phyloP scores from a whole-genome alignment of 2,797 vertebrate species.

The Aeoliscus strigatus region DNA sequence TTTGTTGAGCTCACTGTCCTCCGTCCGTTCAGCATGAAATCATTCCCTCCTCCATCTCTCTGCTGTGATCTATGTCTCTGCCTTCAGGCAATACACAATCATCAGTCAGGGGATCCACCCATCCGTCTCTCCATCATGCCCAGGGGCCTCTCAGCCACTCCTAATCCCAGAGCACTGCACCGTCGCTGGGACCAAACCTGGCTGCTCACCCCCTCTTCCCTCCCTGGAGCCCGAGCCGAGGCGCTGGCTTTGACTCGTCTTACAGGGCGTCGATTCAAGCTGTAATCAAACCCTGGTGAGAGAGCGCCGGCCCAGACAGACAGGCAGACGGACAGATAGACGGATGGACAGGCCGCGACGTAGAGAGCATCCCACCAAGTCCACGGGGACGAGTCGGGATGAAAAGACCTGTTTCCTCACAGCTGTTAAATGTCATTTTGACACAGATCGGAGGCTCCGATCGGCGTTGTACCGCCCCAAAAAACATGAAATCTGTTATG shows the following conservation, averaged over 20 bases:
- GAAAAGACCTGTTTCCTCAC: no score
- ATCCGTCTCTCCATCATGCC: constrained; percentile 58
- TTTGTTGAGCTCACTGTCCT: no score
- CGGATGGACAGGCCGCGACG: constrained; percentile 56
- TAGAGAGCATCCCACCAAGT: constrained; percentile 41
- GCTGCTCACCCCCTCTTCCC: constrained; percentile 52
- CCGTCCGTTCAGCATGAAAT: no score
- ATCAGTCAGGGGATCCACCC: constrained; percentile 70
- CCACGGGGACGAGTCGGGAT: constrained; percentile 38
- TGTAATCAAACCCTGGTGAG: constrained; percentile 75
- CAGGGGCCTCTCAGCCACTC: constrained; percentile 55
- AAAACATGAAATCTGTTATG: constrained; percentile 41
- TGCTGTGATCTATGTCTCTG: constrained; percentile 65
- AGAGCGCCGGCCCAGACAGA: constrained; percentile 57
- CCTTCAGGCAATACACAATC: constrained; percentile 60
- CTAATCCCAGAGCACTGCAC: constrained; percentile 62
- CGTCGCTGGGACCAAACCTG: constrained; percentile 69
- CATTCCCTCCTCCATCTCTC: constrained; percentile 26
- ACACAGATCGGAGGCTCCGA: constrained; percentile 12
- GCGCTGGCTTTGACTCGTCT: constrained; percentile 72
- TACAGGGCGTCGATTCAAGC: constrained; percentile 74
- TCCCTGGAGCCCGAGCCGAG: constrained; percentile 61
- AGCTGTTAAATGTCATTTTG: no score
- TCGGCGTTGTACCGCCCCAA: constrained; percentile 23
- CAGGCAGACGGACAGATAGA: no score